phyloP scores from a whole-genome alignment of 2,797 vertebrate species.

The Gymnothorax reevesii region DNA sequence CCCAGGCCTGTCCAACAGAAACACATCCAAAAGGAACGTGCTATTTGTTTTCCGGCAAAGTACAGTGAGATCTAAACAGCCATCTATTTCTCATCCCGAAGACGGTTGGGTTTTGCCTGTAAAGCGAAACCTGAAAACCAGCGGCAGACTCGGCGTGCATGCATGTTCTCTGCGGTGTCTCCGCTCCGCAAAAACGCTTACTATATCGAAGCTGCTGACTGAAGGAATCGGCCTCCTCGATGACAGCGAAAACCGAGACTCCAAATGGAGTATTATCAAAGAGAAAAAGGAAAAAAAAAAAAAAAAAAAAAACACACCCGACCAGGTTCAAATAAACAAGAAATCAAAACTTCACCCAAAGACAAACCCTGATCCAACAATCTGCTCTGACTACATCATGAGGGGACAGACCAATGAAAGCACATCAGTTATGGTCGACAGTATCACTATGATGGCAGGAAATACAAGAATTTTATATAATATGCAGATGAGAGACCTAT shows the following conservation, averaged over 20 bases:
- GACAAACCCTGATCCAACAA: not conserved
- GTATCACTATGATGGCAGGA: not conserved
- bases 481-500: not conserved
- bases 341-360: not conserved
- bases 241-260: not conserved
- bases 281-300: not conserved
- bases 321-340: not conserved
- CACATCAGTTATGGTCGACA: not conserved
- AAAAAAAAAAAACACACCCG: not conserved
- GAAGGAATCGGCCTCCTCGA: not conserved
- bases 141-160: not conserved
- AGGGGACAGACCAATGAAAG: not conserved
- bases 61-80: constrained; percentile 8
- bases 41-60: constrained; percentile 17
- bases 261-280: not conserved
- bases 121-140: not conserved
- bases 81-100: not conserved
- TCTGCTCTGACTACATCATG: not conserved
- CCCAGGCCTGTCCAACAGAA: constrained; percentile 5
- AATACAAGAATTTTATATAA: not conserved
- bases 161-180: not conserved
- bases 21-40: not conserved
- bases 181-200: not conserved
- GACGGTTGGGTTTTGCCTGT: not conserved
- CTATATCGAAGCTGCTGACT: not conserved